Percentiles rank a stretch among this genome's conserved stretches.
Evolutionary conservation across 1,140 invertebrate genomes (phyloP).

Genomic region (Paraescarpia echinospica): DNA sequence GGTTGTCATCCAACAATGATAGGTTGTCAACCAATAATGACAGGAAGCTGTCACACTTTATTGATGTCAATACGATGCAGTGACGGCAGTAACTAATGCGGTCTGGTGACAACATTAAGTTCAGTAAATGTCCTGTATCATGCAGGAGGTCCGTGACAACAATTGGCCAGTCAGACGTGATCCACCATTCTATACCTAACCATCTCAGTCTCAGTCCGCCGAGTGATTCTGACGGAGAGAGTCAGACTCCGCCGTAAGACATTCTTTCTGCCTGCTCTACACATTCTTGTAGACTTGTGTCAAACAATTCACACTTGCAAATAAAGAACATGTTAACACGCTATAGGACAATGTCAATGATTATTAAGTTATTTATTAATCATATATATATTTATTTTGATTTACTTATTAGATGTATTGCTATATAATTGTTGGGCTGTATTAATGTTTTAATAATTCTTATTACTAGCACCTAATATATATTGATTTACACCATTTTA

Average conservation of each 20-base stretch:
- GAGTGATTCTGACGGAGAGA: neutral
- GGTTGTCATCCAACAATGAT: too few relatives aligned
- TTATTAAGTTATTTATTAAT: too few relatives aligned
- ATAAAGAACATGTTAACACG: neutral
- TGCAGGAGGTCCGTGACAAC: neutral
- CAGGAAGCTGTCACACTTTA: neutral
- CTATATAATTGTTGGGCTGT: too few relatives aligned
- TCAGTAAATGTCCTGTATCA: neutral
- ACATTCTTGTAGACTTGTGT: neutral
- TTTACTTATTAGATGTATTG: too few relatives aligned
- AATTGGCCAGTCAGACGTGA: neutral
- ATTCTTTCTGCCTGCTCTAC: neutral
- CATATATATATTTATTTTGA: too few relatives aligned
- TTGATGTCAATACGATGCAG: too few relatives aligned
- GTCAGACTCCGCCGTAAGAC: neutral
- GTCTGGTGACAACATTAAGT: neutral
- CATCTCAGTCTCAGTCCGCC: neutral
- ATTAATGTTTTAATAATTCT: too few relatives aligned
- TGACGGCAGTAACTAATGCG: too few relatives aligned
- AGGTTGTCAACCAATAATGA: neutral
- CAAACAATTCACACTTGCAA: neutral
- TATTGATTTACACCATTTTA: too few relatives aligned
- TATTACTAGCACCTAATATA: too few relatives aligned
- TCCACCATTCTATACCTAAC: neutral
- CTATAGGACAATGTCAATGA: neutral